These are phyloP conservation scores for Trichonephila clavata DNA, from an alignment of 1,140 invertebrate genomes.

Conservation along the genomic window DNA sequence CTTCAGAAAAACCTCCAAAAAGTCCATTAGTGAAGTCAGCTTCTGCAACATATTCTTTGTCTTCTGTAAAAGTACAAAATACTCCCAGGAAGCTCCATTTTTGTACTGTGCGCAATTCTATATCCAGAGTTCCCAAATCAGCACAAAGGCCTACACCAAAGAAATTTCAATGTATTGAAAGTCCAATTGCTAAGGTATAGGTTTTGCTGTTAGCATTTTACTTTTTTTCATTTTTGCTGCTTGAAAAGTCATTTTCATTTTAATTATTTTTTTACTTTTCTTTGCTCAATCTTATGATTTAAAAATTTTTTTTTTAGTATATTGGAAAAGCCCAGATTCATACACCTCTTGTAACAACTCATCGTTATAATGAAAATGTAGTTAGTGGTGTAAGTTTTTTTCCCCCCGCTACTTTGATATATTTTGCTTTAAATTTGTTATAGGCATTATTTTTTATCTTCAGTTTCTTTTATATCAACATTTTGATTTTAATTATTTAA, in stretches of 20 bases:
- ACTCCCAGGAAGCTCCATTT: conserved; percentile 55
- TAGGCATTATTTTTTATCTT: not conserved
- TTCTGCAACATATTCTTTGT: not conserved
- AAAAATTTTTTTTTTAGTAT: conserved; percentile 12
- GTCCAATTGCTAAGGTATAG: conserved; percentile 62
- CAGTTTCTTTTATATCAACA: not conserved
- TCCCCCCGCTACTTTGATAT: not conserved
- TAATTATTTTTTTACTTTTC: not conserved
- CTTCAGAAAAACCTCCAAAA: not conserved
- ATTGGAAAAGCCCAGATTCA: conserved; percentile 18
- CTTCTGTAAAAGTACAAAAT: not conserved
- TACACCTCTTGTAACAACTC: conserved; percentile 2
- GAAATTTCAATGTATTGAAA: conserved; percentile 67
- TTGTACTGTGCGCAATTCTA: conserved; percentile 52
- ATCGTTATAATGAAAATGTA: conserved; percentile 32
- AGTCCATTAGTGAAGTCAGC: not conserved
- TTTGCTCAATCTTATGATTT: conserved; percentile 5
- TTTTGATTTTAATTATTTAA: not conserved
- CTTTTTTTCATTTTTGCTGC: not conserved
- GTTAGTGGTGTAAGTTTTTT: conserved; percentile 43
- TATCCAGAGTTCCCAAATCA: conserved; percentile 53
- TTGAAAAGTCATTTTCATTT: not conserved
- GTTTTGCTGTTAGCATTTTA: not conserved
- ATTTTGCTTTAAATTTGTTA: not conserved
- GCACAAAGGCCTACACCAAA: conserved; percentile 24